Conservation (phyloP, 2,113 vertebrate species). For the Pygoscelis antarcticus region DNA sequence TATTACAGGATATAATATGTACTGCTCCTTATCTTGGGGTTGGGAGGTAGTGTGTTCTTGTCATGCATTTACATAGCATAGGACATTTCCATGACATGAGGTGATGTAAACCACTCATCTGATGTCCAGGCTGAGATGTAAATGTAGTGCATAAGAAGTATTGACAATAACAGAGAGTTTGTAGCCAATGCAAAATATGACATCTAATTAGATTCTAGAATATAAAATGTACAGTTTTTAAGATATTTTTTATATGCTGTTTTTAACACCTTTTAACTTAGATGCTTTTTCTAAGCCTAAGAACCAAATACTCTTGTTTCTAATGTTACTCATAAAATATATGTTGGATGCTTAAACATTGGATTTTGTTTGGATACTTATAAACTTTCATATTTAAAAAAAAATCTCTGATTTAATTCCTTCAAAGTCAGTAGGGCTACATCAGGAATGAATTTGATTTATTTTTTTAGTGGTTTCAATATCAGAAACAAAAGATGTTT, state of each 20-base stretch:
- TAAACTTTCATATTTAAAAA: neutral
- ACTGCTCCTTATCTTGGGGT: neutral
- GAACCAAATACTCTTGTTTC: neutral
- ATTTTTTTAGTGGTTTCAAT: slow-evolving; percentile 79
- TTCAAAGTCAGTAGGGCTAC: neutral
- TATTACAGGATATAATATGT: neutral
- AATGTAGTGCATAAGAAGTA: neutral
- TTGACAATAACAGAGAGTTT: neutral
- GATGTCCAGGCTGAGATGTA: neutral
- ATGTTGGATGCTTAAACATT: neutral
- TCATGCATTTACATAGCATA: neutral
- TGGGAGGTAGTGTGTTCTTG: neutral
- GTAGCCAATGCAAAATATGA: neutral
- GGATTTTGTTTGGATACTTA: neutral
- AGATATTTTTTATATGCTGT: neutral
- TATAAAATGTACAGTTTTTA: neutral
- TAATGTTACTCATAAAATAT: neutral
- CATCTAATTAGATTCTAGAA: neutral
- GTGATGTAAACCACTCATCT: neutral
- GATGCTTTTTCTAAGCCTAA: neutral
- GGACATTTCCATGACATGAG: neutral
- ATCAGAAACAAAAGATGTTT: slow-evolving; percentile 87
- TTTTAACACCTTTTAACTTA: neutral
- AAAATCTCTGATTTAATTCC: neutral
- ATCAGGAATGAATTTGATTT: neutral